phyloP scores from a whole-genome alignment of 2,888 invertebrate species.

The Scaptomyza tumidula region DNA sequence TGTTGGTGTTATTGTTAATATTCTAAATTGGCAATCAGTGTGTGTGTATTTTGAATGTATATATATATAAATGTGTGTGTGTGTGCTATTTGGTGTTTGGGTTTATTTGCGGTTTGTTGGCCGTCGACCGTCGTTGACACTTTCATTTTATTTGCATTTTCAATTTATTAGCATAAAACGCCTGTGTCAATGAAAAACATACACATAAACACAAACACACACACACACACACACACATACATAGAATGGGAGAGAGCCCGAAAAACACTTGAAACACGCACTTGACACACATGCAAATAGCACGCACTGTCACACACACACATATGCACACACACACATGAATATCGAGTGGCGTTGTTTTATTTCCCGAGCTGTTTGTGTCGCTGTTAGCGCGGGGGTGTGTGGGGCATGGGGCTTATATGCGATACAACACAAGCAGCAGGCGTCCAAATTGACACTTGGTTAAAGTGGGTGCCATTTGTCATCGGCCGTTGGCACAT shows the following conservation, averaged over 20 bases:
- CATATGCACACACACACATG: constrained; percentile 26
- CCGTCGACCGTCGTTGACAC: constrained; percentile 57
- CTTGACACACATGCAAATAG: constrained; percentile 74
- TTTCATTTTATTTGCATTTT: constrained; percentile 78
- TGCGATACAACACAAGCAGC: constrained; percentile 33
- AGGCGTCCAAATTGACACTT: constrained; percentile 68
- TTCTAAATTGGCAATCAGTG: constrained; percentile 55
- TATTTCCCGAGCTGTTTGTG: neutral
- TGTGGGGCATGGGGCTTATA: constrained; percentile 7
- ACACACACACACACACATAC: constrained; percentile 39
- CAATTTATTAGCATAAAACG: constrained; percentile 78
- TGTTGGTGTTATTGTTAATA: constrained; percentile 17
- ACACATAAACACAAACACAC: constrained; percentile 3
- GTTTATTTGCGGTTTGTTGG: constrained; percentile 54
- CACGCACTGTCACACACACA: constrained; percentile 43
- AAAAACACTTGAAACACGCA: constrained; percentile 46
- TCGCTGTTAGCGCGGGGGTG: neutral
- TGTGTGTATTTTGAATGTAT: constrained; percentile 17
- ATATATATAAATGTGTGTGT: constrained; percentile 20
- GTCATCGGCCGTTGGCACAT: constrained; percentile 67
- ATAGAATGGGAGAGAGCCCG: neutral
- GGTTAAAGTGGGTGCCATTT: constrained; percentile 73
- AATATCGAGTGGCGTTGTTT: constrained; percentile 50
- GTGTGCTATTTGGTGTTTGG: constrained; percentile 13
- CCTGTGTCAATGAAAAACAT: constrained; percentile 64